These are phyloP conservation scores for Mesaphorura yosii DNA, from an alignment of 1,140 invertebrate species.

Conservation along the genomic window DNA sequence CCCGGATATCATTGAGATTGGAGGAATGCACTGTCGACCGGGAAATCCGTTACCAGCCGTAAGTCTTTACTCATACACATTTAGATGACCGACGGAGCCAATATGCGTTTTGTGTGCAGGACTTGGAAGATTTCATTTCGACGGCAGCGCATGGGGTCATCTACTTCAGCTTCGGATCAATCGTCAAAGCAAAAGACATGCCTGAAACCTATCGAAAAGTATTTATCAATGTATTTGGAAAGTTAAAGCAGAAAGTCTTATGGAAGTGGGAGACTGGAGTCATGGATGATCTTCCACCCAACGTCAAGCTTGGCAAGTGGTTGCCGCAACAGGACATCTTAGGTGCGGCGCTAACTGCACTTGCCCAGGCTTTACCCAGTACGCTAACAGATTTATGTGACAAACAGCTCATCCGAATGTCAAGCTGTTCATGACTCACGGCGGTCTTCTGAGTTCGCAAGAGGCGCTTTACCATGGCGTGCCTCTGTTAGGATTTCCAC, in stretches of 20 bases:
- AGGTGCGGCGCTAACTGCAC: background rate
- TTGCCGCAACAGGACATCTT: constrained; percentile 65
- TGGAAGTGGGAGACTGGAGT: constrained; percentile 36
- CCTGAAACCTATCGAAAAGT: constrained; percentile 33
- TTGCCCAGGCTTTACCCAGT: background rate
- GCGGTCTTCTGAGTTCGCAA: constrained; percentile 50
- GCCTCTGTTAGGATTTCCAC: constrained; percentile 44
- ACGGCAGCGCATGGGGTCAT: constrained; percentile 43
- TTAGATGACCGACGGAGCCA: background rate
- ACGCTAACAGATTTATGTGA: background rate
- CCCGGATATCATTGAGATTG: constrained; percentile 19
- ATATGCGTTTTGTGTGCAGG: constrained; percentile 3
- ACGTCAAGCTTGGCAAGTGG: constrained; percentile 60
- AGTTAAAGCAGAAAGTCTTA: constrained; percentile 33
- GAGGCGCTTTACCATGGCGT: constrained; percentile 51
- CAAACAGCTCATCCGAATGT: constrained; percentile 38
- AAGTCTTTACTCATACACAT: background rate
- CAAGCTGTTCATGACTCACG: constrained; percentile 51
- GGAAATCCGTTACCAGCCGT: constrained; percentile 14
- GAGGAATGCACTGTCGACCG: constrained; percentile 29
- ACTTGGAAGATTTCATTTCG: constrained; percentile 31
- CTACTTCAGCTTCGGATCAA: constrained; percentile 50
- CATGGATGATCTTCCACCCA: constrained; percentile 40
- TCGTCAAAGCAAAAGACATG: constrained; percentile 43
- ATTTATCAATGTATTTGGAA: constrained; percentile 34